Conservation (phyloP, 2,113 vertebrate species). For the rabbit (Oryctolagus cuniculus) region mOryCun1.1 NC_091442.1:12030001-12030500, state of each 20-base stretch:
- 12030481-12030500: background rate
- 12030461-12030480: background rate
- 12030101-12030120: background rate
- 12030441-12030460: background rate
- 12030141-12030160: background rate
- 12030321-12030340: background rate
- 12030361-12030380: background rate
- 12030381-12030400: background rate
- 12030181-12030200: background rate
- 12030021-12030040: no score
- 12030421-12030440: accelerated
- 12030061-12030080: no score
- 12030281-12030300: slow-evolving; percentile 54
- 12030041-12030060: background rate
- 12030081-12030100: slow-evolving; percentile 15
- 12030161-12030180: background rate
- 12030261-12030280: background rate
- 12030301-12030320: slow-evolving; percentile 2
- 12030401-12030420: background rate
- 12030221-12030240: background rate
- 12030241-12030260: slow-evolving; percentile 5
- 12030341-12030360: background rate
- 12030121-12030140: background rate
- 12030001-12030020: background rate
- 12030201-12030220: slow-evolving; percentile 40